Conservation (phyloP, 1,140 invertebrate species). For the Euura lappo region DNA sequence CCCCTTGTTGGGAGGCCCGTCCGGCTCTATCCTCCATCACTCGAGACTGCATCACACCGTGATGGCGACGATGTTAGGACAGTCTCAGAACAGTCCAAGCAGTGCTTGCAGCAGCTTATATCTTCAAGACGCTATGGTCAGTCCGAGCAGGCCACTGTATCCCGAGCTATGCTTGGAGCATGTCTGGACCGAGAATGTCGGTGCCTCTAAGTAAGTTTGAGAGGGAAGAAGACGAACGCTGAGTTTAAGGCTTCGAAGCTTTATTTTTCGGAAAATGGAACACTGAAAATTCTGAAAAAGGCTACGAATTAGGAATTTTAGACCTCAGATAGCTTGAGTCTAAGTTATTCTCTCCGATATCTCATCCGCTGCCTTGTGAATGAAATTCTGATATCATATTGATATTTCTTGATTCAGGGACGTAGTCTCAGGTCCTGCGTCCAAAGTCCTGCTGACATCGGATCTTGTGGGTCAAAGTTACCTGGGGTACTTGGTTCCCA, state of each 20-base stretch:
- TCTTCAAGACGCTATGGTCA: slow-evolving; percentile 37
- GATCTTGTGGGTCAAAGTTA: slow-evolving; percentile 86
- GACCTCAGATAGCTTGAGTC: too few relatives aligned
- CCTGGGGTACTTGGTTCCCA: slow-evolving; percentile 80
- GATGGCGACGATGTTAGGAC: slow-evolving; percentile 42
- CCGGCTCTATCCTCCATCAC: slow-evolving; percentile 39
- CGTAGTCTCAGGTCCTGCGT: slow-evolving; percentile 63
- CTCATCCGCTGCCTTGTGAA: slow-evolving; percentile 19
- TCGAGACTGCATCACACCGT: slow-evolving; percentile 51
- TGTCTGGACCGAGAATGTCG: slow-evolving; percentile 81
- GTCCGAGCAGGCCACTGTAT: slow-evolving; percentile 72
- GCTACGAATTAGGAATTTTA: too few relatives aligned
- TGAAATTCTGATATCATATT: slow-evolving; percentile 12
- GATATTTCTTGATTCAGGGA: slow-evolving; percentile 47
- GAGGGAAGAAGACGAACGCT: too few relatives aligned
- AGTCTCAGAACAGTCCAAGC: slow-evolving; percentile 40
- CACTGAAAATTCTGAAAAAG: too few relatives aligned
- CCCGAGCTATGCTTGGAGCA: slow-evolving; percentile 88
- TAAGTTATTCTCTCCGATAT: slow-evolving; percentile 1
- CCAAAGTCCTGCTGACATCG: slow-evolving; percentile 79
- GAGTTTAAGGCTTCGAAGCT: too few relatives aligned
- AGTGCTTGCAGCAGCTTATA: slow-evolving; percentile 43
- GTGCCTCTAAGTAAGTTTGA: slow-evolving; percentile 59
- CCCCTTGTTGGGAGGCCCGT: slow-evolving; percentile 36
- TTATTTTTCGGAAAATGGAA: too few relatives aligned